phyloP scores from a whole-genome alignment of 2,888 invertebrate species.

The Macropis europaea region DNA sequence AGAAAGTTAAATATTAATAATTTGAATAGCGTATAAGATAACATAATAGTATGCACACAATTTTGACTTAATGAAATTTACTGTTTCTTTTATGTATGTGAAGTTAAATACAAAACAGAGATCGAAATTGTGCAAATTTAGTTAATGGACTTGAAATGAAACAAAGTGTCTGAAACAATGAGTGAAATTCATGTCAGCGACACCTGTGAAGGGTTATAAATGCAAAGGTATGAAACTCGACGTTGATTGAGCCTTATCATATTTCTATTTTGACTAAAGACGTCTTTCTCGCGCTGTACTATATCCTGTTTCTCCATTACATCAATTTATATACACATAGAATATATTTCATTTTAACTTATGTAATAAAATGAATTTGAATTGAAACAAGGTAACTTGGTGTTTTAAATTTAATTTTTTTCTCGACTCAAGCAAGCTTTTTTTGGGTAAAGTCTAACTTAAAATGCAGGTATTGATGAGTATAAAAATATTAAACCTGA shows the following conservation, averaged over 20 bases:
- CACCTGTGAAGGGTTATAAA: slow-evolving; percentile 28
- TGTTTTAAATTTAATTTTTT: not conserved
- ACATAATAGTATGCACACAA: too few species aligned
- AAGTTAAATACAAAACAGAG: too few species aligned
- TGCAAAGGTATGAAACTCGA: slow-evolving; percentile 4
- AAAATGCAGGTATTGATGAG: too few species aligned
- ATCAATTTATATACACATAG: not conserved
- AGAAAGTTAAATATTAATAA: too few species aligned
- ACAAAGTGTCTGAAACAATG: not conserved
- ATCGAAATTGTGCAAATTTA: too few species aligned
- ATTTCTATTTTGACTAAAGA: slow-evolving; percentile 13
- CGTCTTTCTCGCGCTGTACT: not conserved
- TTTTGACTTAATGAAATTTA: too few species aligned
- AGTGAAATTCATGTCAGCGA: slow-evolving; percentile 22
- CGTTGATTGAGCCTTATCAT: slow-evolving; percentile 8
- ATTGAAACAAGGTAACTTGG: not conserved
- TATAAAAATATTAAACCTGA: too few species aligned
- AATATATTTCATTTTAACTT: slow-evolving; percentile 7
- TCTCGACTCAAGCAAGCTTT: not conserved
- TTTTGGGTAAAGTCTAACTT: too few species aligned
- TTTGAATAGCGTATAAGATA: too few species aligned
- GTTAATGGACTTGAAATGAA: slow-evolving; percentile 2
- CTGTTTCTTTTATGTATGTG: too few species aligned
- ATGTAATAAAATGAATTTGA: not conserved
- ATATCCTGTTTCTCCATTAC: slow-evolving; percentile 13